phyloP scores from a whole-genome alignment of 2,797 vertebrate genomes.

The Acipenser ruthenus region DNA sequence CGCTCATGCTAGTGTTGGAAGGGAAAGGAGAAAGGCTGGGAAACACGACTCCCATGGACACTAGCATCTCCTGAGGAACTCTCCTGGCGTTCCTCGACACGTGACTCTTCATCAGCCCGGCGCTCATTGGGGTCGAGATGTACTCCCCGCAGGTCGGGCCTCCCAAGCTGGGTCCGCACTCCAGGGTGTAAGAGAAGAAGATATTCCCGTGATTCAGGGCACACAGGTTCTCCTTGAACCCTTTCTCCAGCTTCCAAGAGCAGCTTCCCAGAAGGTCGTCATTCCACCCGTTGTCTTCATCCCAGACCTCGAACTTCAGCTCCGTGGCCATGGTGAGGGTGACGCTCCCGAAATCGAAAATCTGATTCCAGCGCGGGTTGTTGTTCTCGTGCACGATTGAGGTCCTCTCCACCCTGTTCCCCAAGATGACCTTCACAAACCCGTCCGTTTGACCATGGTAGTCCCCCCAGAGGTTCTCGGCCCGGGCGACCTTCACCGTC shows the following conservation, averaged over 20 bases:
- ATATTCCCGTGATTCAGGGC: conserved; percentile 56
- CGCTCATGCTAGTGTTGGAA: too few relatives aligned
- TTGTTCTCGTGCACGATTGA: conserved; percentile 48
- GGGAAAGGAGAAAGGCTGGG: too few relatives aligned
- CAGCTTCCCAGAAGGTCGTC: conserved; percentile 73
- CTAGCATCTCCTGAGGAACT: conserved; percentile 27
- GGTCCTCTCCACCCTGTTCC: conserved; percentile 23
- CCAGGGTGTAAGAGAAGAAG: conserved; percentile 41
- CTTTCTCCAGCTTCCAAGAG: conserved; percentile 22
- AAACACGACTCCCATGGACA: too few relatives aligned
- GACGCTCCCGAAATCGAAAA: conserved; percentile 44
- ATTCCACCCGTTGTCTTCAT: conserved; percentile 60
- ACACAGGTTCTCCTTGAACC: conserved; percentile 46
- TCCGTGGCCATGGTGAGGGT: conserved; percentile 25
- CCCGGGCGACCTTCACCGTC: conserved; percentile 46
- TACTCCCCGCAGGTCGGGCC: conserved; percentile 59
- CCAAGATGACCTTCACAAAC: conserved; percentile 57
- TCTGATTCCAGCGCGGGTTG: conserved; percentile 52
- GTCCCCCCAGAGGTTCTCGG: conserved; percentile 59
- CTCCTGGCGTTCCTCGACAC: conserved; percentile 54
- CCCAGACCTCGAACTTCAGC: conserved; percentile 68
- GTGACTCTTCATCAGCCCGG: conserved; percentile 36
- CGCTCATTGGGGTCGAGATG: conserved; percentile 40
- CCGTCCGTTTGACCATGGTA: conserved; percentile 51
- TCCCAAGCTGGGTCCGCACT: conserved; percentile 56